These are phyloP conservation scores for Hydrolagus affinis DNA, from an alignment of 2,113 vertebrate genomes.

Conservation along the genomic window DNA sequence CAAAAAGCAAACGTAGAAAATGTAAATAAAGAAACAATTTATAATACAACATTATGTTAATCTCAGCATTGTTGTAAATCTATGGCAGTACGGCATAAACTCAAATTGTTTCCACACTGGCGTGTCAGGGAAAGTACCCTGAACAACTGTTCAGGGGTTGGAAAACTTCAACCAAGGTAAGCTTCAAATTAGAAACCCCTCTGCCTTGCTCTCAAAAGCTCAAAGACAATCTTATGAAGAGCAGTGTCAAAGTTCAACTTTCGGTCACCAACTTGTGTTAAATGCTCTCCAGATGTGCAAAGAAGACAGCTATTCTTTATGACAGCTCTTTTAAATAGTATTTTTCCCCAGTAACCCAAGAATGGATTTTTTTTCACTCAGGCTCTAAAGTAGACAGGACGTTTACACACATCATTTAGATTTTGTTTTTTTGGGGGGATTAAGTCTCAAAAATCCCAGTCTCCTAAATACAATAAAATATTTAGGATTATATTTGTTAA, in stretches of 20 bases:
- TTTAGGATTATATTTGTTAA: too few relatives aligned
- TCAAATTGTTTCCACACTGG: too few relatives aligned
- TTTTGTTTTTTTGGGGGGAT: too few relatives aligned
- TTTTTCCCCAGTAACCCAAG: not conserved
- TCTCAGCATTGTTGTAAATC: too few relatives aligned
- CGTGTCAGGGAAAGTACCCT: too few relatives aligned
- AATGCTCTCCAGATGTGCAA: not conserved
- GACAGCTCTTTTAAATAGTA: not conserved
- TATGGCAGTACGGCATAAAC: too few relatives aligned
- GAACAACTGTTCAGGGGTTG: not conserved
- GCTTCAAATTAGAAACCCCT: not conserved
- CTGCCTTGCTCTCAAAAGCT: not conserved
- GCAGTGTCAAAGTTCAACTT: not conserved
- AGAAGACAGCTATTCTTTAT: not conserved
- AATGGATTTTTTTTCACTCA: not conserved
- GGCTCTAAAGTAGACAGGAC: too few relatives aligned
- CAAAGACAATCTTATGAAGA: not conserved
- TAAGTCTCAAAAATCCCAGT: too few relatives aligned
- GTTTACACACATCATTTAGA: too few relatives aligned
- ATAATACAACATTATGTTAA: too few relatives aligned
- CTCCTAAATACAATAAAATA: too few relatives aligned
- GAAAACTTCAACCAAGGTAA: not conserved
- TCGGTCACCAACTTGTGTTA: not conserved
- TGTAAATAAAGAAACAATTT: not conserved
- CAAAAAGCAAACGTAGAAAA: not conserved